Evolutionary conservation across 2,113 vertebrate genomes (phyloP).

Genomic region (Phodopus roborovskii): DNA sequence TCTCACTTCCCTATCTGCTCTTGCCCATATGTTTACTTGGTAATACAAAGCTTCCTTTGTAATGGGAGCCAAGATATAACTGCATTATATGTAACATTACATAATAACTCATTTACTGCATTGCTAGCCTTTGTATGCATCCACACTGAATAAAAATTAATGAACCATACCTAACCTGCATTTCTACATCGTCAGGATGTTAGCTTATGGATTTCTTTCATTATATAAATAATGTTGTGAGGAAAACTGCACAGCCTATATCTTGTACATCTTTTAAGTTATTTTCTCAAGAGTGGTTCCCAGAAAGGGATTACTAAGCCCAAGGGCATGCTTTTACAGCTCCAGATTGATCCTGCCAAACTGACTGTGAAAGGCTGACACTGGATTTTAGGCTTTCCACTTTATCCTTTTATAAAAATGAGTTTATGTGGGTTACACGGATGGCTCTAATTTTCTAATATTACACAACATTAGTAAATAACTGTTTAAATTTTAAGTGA

Average conservation of each 20-base stretch:
- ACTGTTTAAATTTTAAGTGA: neutral
- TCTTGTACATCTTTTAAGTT: constrained; percentile 36
- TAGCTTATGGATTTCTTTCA: constrained; percentile 1
- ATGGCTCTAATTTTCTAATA: too few relatives aligned
- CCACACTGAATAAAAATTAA: neutral
- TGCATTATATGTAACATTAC: neutral
- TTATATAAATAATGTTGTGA: neutral
- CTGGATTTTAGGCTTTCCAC: neutral
- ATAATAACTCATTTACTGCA: neutral
- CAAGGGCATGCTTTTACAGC: constrained; percentile 25
- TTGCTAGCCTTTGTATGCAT: neutral
- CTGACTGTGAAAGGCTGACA: neutral
- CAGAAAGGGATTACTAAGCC: constrained; percentile 34
- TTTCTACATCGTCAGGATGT: neutral
- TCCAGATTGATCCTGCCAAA: neutral
- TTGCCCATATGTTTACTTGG: neutral
- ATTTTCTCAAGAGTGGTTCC: constrained; percentile 40
- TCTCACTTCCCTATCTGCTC: neutral
- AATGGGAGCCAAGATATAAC: neutral
- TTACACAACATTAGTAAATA: neutral
- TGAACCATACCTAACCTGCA: neutral
- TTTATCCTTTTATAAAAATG: neutral
- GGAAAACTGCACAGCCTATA: neutral
- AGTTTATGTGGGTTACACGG: neutral
- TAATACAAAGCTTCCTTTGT: neutral